Base-by-base conservation (phyloP, 2,888 invertebrate genomes). In the Drosophila differens region DNA sequence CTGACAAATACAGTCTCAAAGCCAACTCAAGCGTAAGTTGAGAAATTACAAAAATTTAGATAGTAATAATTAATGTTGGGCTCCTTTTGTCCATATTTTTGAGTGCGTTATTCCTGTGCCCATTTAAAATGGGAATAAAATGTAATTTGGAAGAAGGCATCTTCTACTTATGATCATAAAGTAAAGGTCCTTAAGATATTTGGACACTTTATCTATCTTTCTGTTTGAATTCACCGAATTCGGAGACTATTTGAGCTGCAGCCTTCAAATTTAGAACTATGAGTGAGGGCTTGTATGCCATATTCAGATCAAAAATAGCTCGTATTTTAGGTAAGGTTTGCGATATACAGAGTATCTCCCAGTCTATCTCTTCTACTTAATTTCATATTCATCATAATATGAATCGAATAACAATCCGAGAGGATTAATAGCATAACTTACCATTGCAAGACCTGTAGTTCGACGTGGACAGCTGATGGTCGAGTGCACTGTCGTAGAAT, bases 401-500 rank as follows among this genome's bases (percentile, higher is more conserved):
- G 30, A 52, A 25, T 25, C 25, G 22, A 44, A 44, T 44, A 22
- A 44, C 19, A 51, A 51, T 51, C 19, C 30, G 9, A 3, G 10
- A 28, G 19, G 2, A 9, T 22, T 33, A 14, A 14, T 6, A 52
- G 14, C 22, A 30, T 28, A 33, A 69, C 73, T 74, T 19, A 92
- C 93, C 93, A 76, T 83, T 91, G 69, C 91, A 90, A 22, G 92
- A 91, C 70, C 79, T 89, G 75, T 86, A 91, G 37, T 76, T 69
- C 44, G 91, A 80, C 49, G 76, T 73, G 41, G 86, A 89, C 28
- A 89, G 35, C 83, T 81, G 86, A 55, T 91, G 90, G 44, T 93
- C 93, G 68, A 92, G 72, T 32, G 93, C 93, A 64, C 93, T 93
- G 52, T 91, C 91, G 71, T 93, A 93, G 12, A 92, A 74, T 41